phyloP scores from a whole-genome alignment of 2,888 invertebrate species.

The Eilema depressum region DNA sequence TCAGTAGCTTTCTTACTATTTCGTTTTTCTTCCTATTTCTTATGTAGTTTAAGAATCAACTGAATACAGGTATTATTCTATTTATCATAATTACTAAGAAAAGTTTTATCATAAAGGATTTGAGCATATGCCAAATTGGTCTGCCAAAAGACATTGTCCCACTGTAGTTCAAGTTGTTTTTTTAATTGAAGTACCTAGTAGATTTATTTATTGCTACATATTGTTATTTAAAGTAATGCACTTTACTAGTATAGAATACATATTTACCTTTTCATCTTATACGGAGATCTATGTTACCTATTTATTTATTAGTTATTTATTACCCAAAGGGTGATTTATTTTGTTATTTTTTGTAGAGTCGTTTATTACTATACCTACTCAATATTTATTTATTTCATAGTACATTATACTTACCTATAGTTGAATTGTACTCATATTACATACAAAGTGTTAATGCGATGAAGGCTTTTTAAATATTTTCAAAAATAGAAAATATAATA shows the following conservation, averaged over 20 bases:
- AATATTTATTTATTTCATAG: constrained; percentile 25
- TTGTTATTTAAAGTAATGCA: constrained; percentile 4
- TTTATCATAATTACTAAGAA: background rate
- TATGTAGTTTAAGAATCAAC: constrained; percentile 15
- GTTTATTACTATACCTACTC: constrained; percentile 21
- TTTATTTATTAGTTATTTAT: constrained; percentile 36
- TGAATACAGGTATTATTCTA: constrained; percentile 40
- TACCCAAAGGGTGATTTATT: constrained; percentile 4
- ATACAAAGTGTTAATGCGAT: constrained; percentile 24
- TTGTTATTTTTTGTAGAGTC: constrained; percentile 22
- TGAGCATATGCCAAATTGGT: constrained; percentile 16
- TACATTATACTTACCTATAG: background rate
- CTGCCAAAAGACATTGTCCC: constrained; percentile 22
- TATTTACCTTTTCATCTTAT: constrained; percentile 11
- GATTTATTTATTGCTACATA: background rate
- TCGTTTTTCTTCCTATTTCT: background rate
- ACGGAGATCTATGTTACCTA: constrained; percentile 43
- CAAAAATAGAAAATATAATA: background rate
- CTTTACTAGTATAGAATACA: background rate
- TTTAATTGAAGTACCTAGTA: background rate
- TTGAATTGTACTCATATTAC: constrained; percentile 19
- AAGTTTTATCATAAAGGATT: constrained; percentile 17
- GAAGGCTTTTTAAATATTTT: constrained; percentile 44
- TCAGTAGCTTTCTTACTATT: constrained; percentile 41
- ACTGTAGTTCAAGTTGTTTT: constrained; percentile 19